These are phyloP conservation scores for Drosophila watanabei DNA, from an alignment of 1,140 invertebrate genomes.

Conservation along the genomic window DNA sequence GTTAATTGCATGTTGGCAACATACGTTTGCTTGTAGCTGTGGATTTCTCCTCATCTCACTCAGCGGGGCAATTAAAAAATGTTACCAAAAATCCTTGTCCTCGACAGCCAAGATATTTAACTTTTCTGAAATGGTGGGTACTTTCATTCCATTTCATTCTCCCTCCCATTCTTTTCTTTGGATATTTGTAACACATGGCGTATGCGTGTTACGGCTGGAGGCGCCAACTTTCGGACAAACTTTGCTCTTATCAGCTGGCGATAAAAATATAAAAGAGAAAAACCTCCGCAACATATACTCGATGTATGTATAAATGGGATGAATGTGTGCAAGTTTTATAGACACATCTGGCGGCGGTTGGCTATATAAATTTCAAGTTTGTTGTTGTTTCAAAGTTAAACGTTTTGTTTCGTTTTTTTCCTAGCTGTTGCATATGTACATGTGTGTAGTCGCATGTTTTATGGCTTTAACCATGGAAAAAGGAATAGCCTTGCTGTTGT, in stretches of 20 bases:
- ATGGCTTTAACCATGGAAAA: slow-evolving; percentile 32
- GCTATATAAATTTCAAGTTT: slow-evolving; percentile 55
- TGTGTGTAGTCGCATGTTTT: slow-evolving; percentile 29
- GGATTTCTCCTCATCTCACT: slow-evolving; percentile 16
- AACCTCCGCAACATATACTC: slow-evolving; percentile 29
- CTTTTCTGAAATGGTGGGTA: slow-evolving; percentile 40
- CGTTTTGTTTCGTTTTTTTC: slow-evolving; percentile 29
- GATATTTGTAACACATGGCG: slow-evolving; percentile 64
- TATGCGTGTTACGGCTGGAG: slow-evolving; percentile 63
- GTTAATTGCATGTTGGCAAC: slow-evolving; percentile 72
- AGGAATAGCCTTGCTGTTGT: slow-evolving; percentile 3
- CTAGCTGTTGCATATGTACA: slow-evolving; percentile 50
- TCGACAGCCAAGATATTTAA: slow-evolving; percentile 51
- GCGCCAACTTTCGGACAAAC: slow-evolving; percentile 64
- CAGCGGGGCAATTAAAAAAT: slow-evolving; percentile 62
- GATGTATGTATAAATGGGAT: slow-evolving; percentile 11
- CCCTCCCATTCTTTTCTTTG: background rate
- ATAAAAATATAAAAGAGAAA: slow-evolving; percentile 60
- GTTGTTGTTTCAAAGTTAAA: slow-evolving; percentile 54
- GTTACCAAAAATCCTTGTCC: slow-evolving; percentile 51
- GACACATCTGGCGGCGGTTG: slow-evolving; percentile 50
- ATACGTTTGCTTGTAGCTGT: slow-evolving; percentile 67
- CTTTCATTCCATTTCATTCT: background rate
- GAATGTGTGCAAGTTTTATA: slow-evolving; percentile 55
- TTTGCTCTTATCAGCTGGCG: slow-evolving; percentile 70